Evolutionary conservation across 1,140 invertebrate species (phyloP), one percentile per base, ranked within the genome.

Genomic region (Thaumetopoea pityocampa): DNA sequence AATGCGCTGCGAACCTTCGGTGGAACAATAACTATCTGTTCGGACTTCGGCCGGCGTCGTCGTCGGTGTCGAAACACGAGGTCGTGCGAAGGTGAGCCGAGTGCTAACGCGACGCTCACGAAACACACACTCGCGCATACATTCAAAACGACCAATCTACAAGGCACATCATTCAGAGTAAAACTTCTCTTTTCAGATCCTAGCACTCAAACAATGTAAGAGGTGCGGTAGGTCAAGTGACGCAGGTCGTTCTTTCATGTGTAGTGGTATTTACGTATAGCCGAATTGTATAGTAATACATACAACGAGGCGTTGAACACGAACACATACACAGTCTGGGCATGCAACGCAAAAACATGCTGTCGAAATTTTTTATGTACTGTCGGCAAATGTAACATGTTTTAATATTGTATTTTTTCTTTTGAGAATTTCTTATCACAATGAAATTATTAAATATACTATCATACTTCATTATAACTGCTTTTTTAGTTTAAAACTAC

Each of bases 1-100:
- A 54, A 41, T 51, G 29, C 61, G 56, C 29, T 61, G 72, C 72
- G 51, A 71, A 73, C 70, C 73, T 78, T 76, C 71, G 55, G 59
- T 46, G 49, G 62, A 74, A 78, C 77, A 79, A 79, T 77, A 74
- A 71, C 69, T 68, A 68, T 66, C 68, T 69, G 69, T 65, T 59
- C 54, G 64, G 51, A n/a, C n/a, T n/a, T n/a, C n/a, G n/a, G n/a
- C n/a, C n/a, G n/a, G n/a, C n/a, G n/a, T n/a, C n/a, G n/a, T 47
- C 60, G 56, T 28, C 46, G 48, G 57, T 69, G 71, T 72, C 67
- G 77, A 80, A 71, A 77, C 72, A 46, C 72, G 77, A 81, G 77
- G 77, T 81, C 77, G 70, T 56, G 48, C 63, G 74, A 81, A 81
- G 74, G 77, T 81, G 74, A 81, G 52, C 53, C 63, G 65, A 77